Evolutionary conservation across 92 coral and sea anemone genomes (phyloP).

Genomic region (Virgularia gustaviana): DNA sequence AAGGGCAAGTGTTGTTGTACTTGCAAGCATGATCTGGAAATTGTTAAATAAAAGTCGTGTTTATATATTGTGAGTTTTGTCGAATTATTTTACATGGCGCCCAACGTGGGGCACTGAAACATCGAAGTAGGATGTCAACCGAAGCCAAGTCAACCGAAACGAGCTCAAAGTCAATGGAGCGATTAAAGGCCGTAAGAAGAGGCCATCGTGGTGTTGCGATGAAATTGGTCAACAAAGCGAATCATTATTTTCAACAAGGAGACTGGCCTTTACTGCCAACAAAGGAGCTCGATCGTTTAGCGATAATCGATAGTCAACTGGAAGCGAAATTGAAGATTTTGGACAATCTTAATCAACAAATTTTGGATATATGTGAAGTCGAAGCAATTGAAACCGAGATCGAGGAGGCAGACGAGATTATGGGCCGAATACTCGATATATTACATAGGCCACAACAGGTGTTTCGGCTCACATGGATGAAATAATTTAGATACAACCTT

Average conservation of each 20-base stretch:
- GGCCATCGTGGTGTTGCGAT: constrained; percentile 3
- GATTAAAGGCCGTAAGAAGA: not conserved
- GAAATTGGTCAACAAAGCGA: not conserved
- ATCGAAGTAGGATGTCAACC: constrained; percentile 2
- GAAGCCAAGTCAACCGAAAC: constrained; percentile 25
- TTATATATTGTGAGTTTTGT: too few species aligned
- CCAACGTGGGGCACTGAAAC: constrained; percentile 15
- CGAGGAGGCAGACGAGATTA: not conserved
- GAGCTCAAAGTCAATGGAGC: not conserved
- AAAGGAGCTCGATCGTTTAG: not conserved
- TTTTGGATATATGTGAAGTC: not conserved
- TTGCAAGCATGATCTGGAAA: too few species aligned
- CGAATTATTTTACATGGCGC: too few species aligned
- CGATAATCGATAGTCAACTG: not conserved
- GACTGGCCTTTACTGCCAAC: not conserved
- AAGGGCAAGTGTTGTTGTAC: too few species aligned
- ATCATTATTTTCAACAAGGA: not conserved
- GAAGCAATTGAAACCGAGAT: not conserved
- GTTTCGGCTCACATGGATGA: constrained; percentile 39
- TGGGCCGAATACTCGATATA: not conserved
- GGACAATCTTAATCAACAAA: not conserved
- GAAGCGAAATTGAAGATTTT: not conserved
- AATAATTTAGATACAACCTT: constrained; percentile 41
- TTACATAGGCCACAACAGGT: constrained; percentile 30
- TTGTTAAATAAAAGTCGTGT: too few species aligned